Base-by-base conservation (phyloP, 2,888 invertebrate genomes). In the Clunio marinus region DNA sequence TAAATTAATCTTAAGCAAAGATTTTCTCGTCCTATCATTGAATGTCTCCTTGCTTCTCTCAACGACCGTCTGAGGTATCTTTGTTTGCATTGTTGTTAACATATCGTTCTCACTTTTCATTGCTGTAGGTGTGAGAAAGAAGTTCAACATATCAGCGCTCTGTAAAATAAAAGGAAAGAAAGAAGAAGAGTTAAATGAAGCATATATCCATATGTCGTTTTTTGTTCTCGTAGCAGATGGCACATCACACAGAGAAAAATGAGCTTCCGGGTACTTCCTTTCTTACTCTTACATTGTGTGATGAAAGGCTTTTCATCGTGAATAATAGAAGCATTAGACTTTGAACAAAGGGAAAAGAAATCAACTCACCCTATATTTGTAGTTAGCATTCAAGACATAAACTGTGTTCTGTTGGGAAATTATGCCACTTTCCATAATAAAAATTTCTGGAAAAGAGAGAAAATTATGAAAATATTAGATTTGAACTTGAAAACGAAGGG, bases 121-220 rank as follows among this genome's bases (percentile, higher is more conserved):
- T 3, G 41, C 55, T 4, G 27, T 32, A 28, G 66, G 55, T 15
- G 55, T 55, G 2, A 66, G 55, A 24, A 66, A 66, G 22, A 66
- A 55, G 25, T 66, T 66, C 66, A 66, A 28, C 66, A 66, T 66
- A n/a, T 66, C 66, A 17, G 66, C 51, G 28, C 51, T 55, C 66
- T 66, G n/a, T 2, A 24, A 2, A 2, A 20, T 1, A n/a, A n/a
- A n/a, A n/a, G 8, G n/a, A 20, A 32, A 32, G 17, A 32, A 27
- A 28, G 25, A 1, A 27, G 25, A 17, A 65, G 28, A 37, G 63
- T 62, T 17, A 46, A 65, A 65, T 51, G 51, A 51, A 51, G 20
- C 51, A 51, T 51, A 20, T 22, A 51, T 51, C 51, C 51, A 51
- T 51, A 22, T 22, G 41, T 10, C 41, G 15, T 5, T 13, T 2